phyloP scores from a whole-genome alignment of 2,797 vertebrate species.

The Enteromius afrohamiltoni region DNA sequence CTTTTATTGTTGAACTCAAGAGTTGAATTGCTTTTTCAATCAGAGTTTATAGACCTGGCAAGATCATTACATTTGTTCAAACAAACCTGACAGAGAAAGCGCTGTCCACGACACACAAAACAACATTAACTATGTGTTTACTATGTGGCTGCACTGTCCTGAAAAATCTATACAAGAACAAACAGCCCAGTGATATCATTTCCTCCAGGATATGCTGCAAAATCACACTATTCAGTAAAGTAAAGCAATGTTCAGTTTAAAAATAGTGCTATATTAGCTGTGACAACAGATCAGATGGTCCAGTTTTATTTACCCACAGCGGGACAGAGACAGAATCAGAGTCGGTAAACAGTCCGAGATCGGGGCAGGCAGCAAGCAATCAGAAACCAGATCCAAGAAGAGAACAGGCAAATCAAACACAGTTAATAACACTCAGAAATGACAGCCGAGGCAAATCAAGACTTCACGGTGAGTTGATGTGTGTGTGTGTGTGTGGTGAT shows the following conservation, averaged over 20 bases:
- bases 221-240: not conserved
- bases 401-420: too few species aligned
- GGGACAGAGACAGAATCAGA: too few species aligned
- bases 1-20: constrained; percentile 73
- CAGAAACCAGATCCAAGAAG: too few species aligned
- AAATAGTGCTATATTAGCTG: not conserved
- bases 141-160: constrained; percentile 34
- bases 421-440: too few species aligned
- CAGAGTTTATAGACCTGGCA: constrained; percentile 71
- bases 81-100: constrained; percentile 68
- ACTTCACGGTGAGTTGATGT: too few species aligned
- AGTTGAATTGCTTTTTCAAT: constrained; percentile 71
- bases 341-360: too few species aligned
- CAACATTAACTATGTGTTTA: constrained; percentile 72
- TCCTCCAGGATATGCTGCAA: not conserved
- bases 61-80: constrained; percentile 74
- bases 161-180: constrained; percentile 49
- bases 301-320: too few species aligned
- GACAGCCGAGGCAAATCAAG: too few species aligned
- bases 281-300: too few species aligned
- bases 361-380: too few species aligned
- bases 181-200: not conserved
- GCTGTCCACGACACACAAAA: constrained; percentile 61
- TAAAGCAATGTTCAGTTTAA: not conserved
- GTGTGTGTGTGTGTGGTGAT: too few species aligned